phyloP scores from a whole-genome alignment of 2,888 invertebrate species.

The Agriotes lineatus region DNA sequence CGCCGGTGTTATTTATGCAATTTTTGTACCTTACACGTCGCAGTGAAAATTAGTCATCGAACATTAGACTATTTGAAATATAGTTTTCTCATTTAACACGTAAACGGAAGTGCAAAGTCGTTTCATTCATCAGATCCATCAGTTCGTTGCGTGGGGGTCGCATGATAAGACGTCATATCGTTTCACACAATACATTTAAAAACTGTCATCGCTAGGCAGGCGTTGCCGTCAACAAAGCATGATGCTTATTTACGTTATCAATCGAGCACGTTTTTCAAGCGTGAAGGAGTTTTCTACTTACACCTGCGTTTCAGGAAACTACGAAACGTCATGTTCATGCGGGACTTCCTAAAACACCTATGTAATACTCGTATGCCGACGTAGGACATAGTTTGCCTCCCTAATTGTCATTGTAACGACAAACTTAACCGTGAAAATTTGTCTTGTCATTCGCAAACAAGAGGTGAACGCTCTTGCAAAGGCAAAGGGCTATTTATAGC shows the following conservation, averaged over 20 bases:
- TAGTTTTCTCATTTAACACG: too few species aligned
- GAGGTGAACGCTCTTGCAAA: constrained; percentile 9
- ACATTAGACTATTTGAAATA: too few species aligned
- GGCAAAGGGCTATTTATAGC: constrained; percentile 6
- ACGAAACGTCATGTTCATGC: too few species aligned
- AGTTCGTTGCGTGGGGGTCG: constrained; percentile 12
- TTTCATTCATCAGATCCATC: constrained; percentile 3
- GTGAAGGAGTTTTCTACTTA: constrained; percentile 7
- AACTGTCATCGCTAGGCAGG: neutral
- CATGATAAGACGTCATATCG: constrained; percentile 18
- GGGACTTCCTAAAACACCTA: neutral
- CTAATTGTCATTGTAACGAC: too few species aligned
- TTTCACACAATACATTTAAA: neutral
- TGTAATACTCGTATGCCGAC: neutral
- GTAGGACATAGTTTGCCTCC: too few species aligned
- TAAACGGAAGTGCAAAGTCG: constrained; percentile 11
- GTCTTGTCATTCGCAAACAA: constrained; percentile 1
- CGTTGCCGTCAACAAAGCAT: constrained; percentile 10
- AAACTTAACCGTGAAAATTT: neutral
- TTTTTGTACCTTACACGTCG: too few species aligned
- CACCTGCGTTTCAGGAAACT: neutral
- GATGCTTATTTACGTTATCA: neutral
- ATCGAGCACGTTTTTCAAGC: neutral
- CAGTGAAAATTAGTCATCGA: too few species aligned
- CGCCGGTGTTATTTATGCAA: too few species aligned